A percentile compares a stretch with the other conserved stretches of the same genome.
These are phyloP conservation scores for Aporophyla lueneburgensis DNA, from an alignment of 2,888 invertebrate species.

Conservation along the genomic window DNA sequence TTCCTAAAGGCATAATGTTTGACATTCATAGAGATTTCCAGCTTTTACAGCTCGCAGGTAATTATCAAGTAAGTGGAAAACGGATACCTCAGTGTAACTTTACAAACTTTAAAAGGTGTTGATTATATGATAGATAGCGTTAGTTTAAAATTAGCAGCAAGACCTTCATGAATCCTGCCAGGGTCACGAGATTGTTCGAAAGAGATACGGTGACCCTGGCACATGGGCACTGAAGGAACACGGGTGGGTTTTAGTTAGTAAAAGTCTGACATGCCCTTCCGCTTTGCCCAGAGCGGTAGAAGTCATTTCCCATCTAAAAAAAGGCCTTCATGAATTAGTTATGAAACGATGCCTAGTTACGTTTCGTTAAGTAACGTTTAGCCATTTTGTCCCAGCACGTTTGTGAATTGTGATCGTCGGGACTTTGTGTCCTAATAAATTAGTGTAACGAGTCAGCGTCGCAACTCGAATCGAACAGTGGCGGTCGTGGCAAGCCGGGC, in stretches of 20 bases:
- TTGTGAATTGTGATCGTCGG: slow-evolving; percentile 51
- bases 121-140: slow-evolving; percentile 17
- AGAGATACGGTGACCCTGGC: too few species aligned
- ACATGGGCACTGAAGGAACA: too few species aligned
- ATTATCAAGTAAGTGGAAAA: slow-evolving; percentile 47
- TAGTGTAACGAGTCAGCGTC: slow-evolving; percentile 51
- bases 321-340: slow-evolving; percentile 7
- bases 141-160: slow-evolving; percentile 3
- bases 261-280: too few species aligned
- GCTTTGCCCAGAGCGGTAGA: too few species aligned
- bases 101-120: slow-evolving; percentile 11
- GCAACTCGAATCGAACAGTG: slow-evolving; percentile 58
- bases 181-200: too few species aligned
- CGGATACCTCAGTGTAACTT: slow-evolving; percentile 39
- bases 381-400: slow-evolving; percentile 45
- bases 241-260: too few species aligned
- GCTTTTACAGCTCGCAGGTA: slow-evolving; percentile 25
- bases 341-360: background rate
- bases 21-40: slow-evolving; percentile 43
- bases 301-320: too few species aligned
- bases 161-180: slow-evolving; percentile 12
- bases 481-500: slow-evolving; percentile 43
- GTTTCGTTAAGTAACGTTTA: slow-evolving; percentile 31
- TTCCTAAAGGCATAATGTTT: slow-evolving; percentile 36
- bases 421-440: slow-evolving; percentile 57